Percentiles rank a stretch among this genome's conserved stretches.
These are phyloP conservation scores for Calidris pygmaea DNA, from an alignment of 2,113 vertebrate species.

Conservation along the genomic window DNA sequence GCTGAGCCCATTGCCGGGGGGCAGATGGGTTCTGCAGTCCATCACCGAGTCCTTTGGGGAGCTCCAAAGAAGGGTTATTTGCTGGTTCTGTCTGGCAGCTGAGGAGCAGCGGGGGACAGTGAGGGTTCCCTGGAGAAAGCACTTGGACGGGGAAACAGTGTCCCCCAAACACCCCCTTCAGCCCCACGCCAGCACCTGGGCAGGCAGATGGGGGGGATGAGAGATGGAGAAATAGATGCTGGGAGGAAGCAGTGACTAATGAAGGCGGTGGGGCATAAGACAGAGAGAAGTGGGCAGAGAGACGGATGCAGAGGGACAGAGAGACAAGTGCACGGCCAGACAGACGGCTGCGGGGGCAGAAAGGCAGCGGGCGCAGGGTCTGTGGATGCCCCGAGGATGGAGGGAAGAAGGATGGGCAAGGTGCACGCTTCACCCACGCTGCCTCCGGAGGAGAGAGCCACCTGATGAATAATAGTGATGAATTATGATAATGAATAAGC, in stretches of 20 bases:
- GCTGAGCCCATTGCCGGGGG: not conserved
- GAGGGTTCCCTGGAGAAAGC: not conserved
- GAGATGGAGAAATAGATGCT: not conserved
- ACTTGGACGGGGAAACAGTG: not conserved
- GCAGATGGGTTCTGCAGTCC: not conserved
- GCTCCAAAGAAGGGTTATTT: not conserved
- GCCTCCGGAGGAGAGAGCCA: not conserved
- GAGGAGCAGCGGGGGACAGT: not conserved
- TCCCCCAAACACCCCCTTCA: not conserved
- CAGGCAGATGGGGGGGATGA: not conserved
- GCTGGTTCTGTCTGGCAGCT: not conserved
- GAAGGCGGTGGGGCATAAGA: not conserved
- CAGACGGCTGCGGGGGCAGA: not conserved
- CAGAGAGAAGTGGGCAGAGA: not conserved
- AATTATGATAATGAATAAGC: not conserved
- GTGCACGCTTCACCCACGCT: fast-evolving
- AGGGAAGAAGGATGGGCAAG: not conserved
- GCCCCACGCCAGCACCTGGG: not conserved
- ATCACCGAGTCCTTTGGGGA: fast-evolving
- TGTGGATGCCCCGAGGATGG: fast-evolving
- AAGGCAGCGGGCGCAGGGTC: not conserved
- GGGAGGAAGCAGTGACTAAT: fast-evolving
- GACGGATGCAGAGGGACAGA: not conserved
- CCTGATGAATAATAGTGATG: not conserved
- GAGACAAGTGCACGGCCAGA: not conserved